Conservation (phyloP, 2,113 vertebrate genomes). For the Callipepla californica region DNA sequence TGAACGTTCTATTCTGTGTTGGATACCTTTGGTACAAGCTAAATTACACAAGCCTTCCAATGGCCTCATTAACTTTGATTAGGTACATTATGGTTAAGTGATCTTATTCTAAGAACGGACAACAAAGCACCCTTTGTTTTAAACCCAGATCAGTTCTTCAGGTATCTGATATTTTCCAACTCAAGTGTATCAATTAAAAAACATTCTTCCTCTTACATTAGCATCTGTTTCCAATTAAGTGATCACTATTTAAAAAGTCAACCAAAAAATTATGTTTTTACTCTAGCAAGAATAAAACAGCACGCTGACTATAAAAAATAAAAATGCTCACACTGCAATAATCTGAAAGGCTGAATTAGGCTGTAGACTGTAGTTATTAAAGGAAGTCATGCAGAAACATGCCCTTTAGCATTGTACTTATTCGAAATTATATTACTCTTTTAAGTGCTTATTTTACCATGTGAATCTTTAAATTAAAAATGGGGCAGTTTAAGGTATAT, state of each 20-base stretch:
- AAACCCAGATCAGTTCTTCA: conserved; percentile 8
- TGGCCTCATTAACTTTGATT: conserved; percentile 4
- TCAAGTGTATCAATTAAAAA: conserved; percentile 71
- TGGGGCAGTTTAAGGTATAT: not conserved
- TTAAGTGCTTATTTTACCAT: conserved; percentile 28
- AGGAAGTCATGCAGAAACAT: conserved; percentile 68
- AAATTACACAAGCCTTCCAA: not conserved
- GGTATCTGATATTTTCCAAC: conserved; percentile 45
- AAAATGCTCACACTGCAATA: conserved; percentile 49
- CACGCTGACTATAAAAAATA: conserved; percentile 57
- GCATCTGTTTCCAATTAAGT: conserved; percentile 75
- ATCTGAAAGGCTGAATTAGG: conserved; percentile 47
- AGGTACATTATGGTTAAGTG: not conserved
- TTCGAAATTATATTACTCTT: conserved; percentile 41
- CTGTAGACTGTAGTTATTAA: conserved; percentile 39
- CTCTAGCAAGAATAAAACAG: conserved; percentile 51
- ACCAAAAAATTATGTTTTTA: conserved; percentile 53
- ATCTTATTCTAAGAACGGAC: not conserved
- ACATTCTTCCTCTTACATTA: conserved; percentile 50
- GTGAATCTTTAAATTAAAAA: conserved; percentile 56
- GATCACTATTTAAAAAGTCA: conserved; percentile 69
- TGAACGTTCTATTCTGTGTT: not conserved
- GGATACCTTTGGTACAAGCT: not conserved
- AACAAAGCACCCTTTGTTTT: not conserved
- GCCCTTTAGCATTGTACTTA: conserved; percentile 34